Conservation (phyloP, 2,888 invertebrate species). For the Trichopria drosophilae region DNA sequence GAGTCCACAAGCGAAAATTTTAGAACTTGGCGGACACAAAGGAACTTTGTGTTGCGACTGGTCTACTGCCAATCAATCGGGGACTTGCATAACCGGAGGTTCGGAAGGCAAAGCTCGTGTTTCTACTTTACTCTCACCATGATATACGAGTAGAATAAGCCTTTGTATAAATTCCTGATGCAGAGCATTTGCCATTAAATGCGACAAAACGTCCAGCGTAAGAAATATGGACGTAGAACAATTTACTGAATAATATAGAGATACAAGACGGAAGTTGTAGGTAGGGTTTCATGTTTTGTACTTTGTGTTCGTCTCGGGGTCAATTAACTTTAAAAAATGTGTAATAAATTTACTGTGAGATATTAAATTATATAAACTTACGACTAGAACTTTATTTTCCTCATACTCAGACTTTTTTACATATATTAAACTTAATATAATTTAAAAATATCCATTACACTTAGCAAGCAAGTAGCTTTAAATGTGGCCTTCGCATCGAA, state of each 20-base stretch:
- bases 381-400: too few relatives aligned
- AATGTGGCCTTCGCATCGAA: conserved; percentile 48
- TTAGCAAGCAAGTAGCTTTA: conserved; percentile 52
- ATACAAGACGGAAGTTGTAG: neutral
- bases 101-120: conserved; percentile 65
- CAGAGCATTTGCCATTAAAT: conserved; percentile 9
- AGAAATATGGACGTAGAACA: too few relatives aligned
- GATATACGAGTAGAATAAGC: conserved; percentile 54
- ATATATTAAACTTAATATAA: too few relatives aligned
- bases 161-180: conserved; percentile 54
- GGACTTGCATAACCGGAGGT: conserved; percentile 64
- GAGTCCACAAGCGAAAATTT: conserved; percentile 51
- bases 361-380: too few relatives aligned
- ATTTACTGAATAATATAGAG: conserved; percentile 10
- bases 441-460: too few relatives aligned
- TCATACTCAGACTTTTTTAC: too few relatives aligned
- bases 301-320: too few relatives aligned
- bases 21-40: conserved; percentile 62
- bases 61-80: conserved; percentile 64
- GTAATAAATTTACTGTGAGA: too few relatives aligned
- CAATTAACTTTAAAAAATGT: too few relatives aligned
- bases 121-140: conserved; percentile 62
- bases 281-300: too few relatives aligned
- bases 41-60: conserved; percentile 65
- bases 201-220: too few relatives aligned